Evolutionary conservation across 2,113 vertebrate species (phyloP), one percentile per base, ranked within the genome.

Genomic region (Plectropomus leopardus): DNA sequence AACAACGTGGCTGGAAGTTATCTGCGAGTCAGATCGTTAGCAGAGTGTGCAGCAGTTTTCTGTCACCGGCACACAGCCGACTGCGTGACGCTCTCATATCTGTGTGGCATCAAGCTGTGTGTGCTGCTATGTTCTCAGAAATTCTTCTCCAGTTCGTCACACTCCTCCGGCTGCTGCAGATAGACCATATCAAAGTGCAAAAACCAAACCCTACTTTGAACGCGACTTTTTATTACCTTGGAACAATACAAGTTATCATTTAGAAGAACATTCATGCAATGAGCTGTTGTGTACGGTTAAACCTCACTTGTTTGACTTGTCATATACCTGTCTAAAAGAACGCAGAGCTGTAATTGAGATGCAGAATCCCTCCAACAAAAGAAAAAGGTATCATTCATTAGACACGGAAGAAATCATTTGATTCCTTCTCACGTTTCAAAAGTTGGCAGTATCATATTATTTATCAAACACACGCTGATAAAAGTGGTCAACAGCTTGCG

Each of bases 71-170:
- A 70, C 34, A 7, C 45, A 58, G 47, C 67, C 10, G 72, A 75
- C 79, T 40, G 57, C 26, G 73, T 82, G 71, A 73, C 74, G 42
- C 57, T 58, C 10, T 58, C 34, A 0, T 87, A 90, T 92, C 89
- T 67, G 16, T 13, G 10, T 16, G 60, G 57, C 82, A 92, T 91
- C 86, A 76, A 26, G 8, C 47, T 30, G 11, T 34, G 2, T 17
- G 11, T 7, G 2, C 6, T 45, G 34, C 44, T 45, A 32, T 69
- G 11, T 34, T 79, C 5, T 4, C 48, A 13, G 34, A 81, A 54
- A 90, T 86, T 83, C 76, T 47, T 83, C 2, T 32, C 3, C 7
- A 13, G 15, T 86, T 58, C 76, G 69, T 87, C 74, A 86, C 67
- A 36, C 36, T 32, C 67, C 10, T 47, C 60, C 9, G 11, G n/a